phyloP scores from a whole-genome alignment of 2,888 invertebrate genomes.

The Pomacea canaliculata region DNA sequence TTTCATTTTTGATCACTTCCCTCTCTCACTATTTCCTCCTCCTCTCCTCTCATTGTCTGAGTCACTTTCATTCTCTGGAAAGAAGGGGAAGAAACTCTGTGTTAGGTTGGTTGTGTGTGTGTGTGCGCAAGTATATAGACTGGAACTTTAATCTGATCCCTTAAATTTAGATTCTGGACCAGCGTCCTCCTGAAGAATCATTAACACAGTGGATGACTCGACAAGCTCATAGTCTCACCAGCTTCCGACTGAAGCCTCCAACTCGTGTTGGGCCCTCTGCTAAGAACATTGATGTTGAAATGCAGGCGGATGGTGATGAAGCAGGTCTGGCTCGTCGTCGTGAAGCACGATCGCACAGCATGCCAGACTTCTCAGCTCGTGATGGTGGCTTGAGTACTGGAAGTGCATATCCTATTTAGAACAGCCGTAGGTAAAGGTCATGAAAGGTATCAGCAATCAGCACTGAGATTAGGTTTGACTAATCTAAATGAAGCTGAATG shows the following conservation, averaged over 20 bases:
- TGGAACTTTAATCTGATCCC: background rate
- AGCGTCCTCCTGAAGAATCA: slow-evolving; percentile 59
- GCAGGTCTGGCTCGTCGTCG: no score
- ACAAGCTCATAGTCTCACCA: slow-evolving; percentile 55
- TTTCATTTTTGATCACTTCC: no score
- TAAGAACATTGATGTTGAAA: no score
- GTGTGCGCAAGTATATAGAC: background rate
- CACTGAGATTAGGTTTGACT: no score
- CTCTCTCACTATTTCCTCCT: background rate
- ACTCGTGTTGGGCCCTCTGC: slow-evolving; percentile 41
- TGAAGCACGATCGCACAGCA: no score
- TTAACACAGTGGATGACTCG: slow-evolving; percentile 60
- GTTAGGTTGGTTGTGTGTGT: background rate
- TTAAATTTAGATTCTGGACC: slow-evolving; percentile 50
- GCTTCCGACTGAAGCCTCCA: slow-evolving; percentile 46
- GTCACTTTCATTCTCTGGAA: background rate
- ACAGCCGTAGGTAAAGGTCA: no score
- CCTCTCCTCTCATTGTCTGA: background rate
- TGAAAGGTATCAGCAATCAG: no score
- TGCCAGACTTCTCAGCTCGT: no score
- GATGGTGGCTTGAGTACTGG: no score
- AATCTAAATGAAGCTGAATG: no score
- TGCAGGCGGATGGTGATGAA: no score
- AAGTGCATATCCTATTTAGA: no score
- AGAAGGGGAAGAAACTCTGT: background rate